Base-by-base conservation (phyloP, 2,797 vertebrate genomes). In the Vespertilio murinus region DNA sequence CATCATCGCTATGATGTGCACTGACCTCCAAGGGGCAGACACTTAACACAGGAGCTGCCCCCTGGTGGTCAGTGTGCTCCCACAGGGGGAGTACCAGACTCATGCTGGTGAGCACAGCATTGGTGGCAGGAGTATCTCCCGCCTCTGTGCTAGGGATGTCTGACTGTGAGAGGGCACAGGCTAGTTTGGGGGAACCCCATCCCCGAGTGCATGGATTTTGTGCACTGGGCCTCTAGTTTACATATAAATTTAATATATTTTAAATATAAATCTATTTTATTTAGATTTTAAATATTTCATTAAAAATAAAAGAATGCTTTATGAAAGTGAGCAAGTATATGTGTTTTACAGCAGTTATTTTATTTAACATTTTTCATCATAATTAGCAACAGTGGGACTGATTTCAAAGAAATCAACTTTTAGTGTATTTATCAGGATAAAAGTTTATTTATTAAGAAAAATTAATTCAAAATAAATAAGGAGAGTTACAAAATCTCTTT, bases 301-400 rank as follows among this genome's bases (percentile, higher is more conserved):
- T 61, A 75, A 86, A 91, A 83, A 49, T 59, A 79, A 95, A 91
- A 83, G 23, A 90, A 81, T 40, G 52, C 33, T 59, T 79, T 22
- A 89, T 42, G 33, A 91, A 81, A 90, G 40, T 61, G 35, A 94
- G 9, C 33, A 93, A 70, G 69, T 85, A 42, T 65, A 56, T 92
- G 88, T 61, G 3, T 59, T 88, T 74, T 47, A 81, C 1, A 80
- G 6, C 6, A 77, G 17, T 47, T 64, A 52, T 42, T 86, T 83
- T 90, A 67, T 67, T 49, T 20, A 49, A 83, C 83, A 69, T 47
- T 64, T 30, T 75, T 73, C 38, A 90, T 80, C 73, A 74, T 56
- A 83, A 30, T 80, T 93, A 77, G 16, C 33, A 81, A 61, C 16
- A 86, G 4, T 61, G 23, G 12, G 73, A 28, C 17, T 87, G 20